phyloP scores from a whole-genome alignment of 2,888 invertebrate genomes.

The Melanostoma mellinum region DNA sequence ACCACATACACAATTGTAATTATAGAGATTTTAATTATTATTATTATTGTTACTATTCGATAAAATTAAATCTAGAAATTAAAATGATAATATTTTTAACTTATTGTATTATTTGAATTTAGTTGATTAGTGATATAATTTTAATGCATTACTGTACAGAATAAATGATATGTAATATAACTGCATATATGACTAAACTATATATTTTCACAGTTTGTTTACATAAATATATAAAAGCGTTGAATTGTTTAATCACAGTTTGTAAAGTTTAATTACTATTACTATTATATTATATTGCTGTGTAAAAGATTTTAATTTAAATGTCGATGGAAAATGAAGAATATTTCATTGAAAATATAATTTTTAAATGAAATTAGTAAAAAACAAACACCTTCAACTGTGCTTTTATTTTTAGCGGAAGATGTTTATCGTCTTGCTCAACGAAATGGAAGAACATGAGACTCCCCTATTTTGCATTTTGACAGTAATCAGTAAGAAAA shows the following conservation, averaged over 20 bases:
- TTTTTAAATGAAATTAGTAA: slow-evolving; percentile 30
- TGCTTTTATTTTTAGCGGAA: not conserved
- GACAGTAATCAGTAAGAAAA: no score
- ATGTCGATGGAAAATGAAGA: not conserved
- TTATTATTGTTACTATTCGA: slow-evolving; percentile 49
- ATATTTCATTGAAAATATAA: slow-evolving; percentile 22
- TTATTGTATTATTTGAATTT: slow-evolving; percentile 70
- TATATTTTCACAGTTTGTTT: slow-evolving; percentile 14
- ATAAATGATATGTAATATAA: slow-evolving; percentile 16
- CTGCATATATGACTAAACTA: slow-evolving; percentile 14
- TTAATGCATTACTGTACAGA: slow-evolving; percentile 21
- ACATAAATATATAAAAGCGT: not conserved
- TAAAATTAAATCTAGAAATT: slow-evolving; percentile 44
- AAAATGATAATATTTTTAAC: slow-evolving; percentile 62
- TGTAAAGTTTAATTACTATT: slow-evolving; percentile 41
- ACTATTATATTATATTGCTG: slow-evolving; percentile 24
- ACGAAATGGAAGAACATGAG: not conserved
- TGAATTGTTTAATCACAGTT: slow-evolving; percentile 43
- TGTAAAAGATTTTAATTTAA: slow-evolving; percentile 39
- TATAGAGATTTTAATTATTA: slow-evolving; percentile 63
- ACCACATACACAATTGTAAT: slow-evolving; percentile 51
- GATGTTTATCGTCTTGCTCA: not conserved
- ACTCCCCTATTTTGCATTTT: no score
- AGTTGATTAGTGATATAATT: slow-evolving; percentile 63
- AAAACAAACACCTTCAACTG: slow-evolving; percentile 27